Evolutionary conservation across 2,888 invertebrate genomes (phyloP).

Genomic region (Nebria salina): DNA sequence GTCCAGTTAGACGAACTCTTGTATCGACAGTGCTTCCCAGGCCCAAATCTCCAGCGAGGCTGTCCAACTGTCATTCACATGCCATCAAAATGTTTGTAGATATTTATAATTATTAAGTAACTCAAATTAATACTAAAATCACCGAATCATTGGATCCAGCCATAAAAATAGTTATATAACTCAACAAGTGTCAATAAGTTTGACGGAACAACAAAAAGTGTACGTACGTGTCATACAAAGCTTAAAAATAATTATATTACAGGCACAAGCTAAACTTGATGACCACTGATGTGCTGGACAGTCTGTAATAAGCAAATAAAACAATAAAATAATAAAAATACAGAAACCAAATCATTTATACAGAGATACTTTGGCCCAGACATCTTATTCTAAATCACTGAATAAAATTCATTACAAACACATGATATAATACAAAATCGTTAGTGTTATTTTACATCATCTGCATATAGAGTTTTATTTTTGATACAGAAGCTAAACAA

Average conservation of each 20-base stretch:
- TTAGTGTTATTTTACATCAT: conserved; percentile 26
- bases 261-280: conserved; percentile 52
- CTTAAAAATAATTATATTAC: conserved; percentile 38
- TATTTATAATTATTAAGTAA: background rate
- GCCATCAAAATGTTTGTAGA: conserved; percentile 29
- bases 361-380: background rate
- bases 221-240: conserved; percentile 17
- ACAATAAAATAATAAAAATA: conserved; percentile 37
- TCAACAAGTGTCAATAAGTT: background rate
- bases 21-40: conserved; percentile 49
- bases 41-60: conserved; percentile 48
- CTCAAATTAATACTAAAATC: background rate
- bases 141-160: background rate
- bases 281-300: conserved; percentile 55
- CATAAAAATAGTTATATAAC: background rate
- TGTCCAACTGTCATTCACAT: conserved; percentile 49
- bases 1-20: conserved; percentile 49
- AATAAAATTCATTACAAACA: conserved; percentile 21
- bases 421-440: conserved; percentile 34
- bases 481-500: conserved; percentile 12
- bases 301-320: conserved; percentile 51
- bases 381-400: conserved; percentile 4
- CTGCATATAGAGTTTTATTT: conserved; percentile 19
- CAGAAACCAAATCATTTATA: conserved; percentile 15
- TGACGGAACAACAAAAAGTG: background rate